phyloP scores from a whole-genome alignment of 2,113 vertebrate genomes.

The Axis porcinus region DNA sequence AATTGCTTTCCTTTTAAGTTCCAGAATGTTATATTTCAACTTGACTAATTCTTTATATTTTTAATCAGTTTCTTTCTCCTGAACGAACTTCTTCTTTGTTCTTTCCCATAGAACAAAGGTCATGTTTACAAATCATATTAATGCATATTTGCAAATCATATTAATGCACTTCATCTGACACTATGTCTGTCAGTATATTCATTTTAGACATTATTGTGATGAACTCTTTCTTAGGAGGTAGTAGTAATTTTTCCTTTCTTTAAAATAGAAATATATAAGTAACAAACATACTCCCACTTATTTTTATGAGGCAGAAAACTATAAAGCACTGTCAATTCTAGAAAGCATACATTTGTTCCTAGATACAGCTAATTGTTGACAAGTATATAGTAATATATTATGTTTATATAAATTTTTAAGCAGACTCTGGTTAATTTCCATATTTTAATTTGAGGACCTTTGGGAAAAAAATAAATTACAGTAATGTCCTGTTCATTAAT shows the following conservation, averaged over 20 bases:
- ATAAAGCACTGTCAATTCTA: not conserved
- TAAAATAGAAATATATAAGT: not conserved
- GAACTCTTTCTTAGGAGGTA: not conserved
- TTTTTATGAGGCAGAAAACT: not conserved
- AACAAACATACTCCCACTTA: not conserved
- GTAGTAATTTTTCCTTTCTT: not conserved
- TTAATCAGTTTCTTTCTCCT: not conserved
- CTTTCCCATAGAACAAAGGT: not conserved
- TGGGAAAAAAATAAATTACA: not conserved
- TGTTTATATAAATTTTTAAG: not conserved
- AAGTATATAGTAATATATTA: not conserved
- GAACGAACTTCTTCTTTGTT: not conserved
- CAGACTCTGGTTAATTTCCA: not conserved
- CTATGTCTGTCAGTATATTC: not conserved
- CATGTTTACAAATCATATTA: not conserved
- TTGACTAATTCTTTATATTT: not conserved
- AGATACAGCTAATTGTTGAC: not conserved
- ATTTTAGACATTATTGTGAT: not conserved
- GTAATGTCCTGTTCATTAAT: not conserved
- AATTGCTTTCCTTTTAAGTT: not conserved
- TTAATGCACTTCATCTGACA: not conserved
- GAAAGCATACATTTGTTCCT: not conserved
- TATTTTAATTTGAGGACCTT: not conserved
- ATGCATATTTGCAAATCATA: not conserved
- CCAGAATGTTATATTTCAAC: not conserved